Base-by-base conservation (phyloP, 1,140 invertebrate genomes). In the Arctopsyche grandis region DNA sequence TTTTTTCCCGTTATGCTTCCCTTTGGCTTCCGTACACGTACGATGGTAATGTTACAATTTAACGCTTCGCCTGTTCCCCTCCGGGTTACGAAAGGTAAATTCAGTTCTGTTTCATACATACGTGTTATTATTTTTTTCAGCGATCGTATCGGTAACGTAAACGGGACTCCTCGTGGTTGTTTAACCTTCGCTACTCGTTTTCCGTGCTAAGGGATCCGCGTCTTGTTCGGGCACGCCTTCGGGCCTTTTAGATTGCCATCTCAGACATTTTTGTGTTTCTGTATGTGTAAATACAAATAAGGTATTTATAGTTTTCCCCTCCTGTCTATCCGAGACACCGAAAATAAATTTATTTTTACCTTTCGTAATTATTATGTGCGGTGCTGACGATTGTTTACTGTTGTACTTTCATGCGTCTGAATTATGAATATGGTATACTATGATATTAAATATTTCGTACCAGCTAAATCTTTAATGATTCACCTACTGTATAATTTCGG, bases 231-330 rank as follows among this genome's bases (percentile, higher is more conserved):
- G 22, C 63, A 69, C 21, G 63, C 75, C 71, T 19, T 21, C 38
- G 43, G 43, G 75, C 75, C 60, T 24, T 77, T 77, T 77, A 77
- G 75, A 77, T 77, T 77, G 58, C 38, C 38, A 77, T 77, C 75
- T 46, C 4, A 69, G 60, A 77, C 69, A 19, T 75, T 38, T 77
- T 21, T 69, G 66, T 44, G 5, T 38, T 26, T 4, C 66, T 44
- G 26, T 69, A n/a, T 69, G 22, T 66, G 1, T 1, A 56, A 5
- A 56, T 5, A 56, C 14, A 56, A 56, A 16, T n/a, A n/a, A n/a
- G n/a, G n/a, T n/a, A n/a, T n/a, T n/a, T n/a, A n/a, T n/a, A n/a
- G n/a, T n/a, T n/a, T n/a, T n/a, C n/a, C n/a, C n/a, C n/a, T n/a
- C n/a, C n/a, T n/a, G n/a, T n/a, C n/a, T n/a, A n/a, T n/a, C n/a